A percentile compares a stretch with the other conserved stretches of the same genome.
Evolutionary conservation across 2,888 invertebrate species (phyloP).

Genomic region (Archips xylosteana): DNA sequence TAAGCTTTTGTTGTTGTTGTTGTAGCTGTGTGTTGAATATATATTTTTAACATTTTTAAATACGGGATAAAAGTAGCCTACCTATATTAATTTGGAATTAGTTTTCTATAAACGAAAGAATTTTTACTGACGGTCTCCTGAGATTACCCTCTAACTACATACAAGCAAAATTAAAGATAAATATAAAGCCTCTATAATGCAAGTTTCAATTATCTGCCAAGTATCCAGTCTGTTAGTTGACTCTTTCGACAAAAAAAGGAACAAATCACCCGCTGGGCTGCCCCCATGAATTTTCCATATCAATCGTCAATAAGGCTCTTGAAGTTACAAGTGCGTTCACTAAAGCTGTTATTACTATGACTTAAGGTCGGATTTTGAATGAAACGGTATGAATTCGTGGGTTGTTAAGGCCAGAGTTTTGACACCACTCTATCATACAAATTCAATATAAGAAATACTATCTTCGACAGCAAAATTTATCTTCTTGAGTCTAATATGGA

Average conservation of each 20-base stretch:
- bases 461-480: too few relatives aligned
- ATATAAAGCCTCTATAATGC: not conserved
- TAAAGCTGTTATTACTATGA: conserved; percentile 3
- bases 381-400: not conserved
- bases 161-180: too few relatives aligned
- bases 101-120: too few relatives aligned
- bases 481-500: too few relatives aligned
- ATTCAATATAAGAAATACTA: not conserved
- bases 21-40: too few relatives aligned
- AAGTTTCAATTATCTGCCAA: not conserved
- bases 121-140: too few relatives aligned
- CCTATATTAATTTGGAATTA: too few relatives aligned
- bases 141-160: too few relatives aligned
- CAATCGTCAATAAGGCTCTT: conserved; percentile 58
- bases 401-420: not conserved
- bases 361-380: not conserved
- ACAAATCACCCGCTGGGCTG: conserved; percentile 51
- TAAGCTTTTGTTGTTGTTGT: too few relatives aligned
- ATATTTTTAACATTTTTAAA: too few relatives aligned
- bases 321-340: not conserved
- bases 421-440: conserved; percentile 9
- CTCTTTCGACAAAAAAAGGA: conserved; percentile 28
- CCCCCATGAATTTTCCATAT: conserved; percentile 75
- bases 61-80: too few relatives aligned
- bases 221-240: conserved; percentile 3